phyloP scores from a whole-genome alignment of 2,888 invertebrate genomes.

The Chironomus tentans region DNA sequence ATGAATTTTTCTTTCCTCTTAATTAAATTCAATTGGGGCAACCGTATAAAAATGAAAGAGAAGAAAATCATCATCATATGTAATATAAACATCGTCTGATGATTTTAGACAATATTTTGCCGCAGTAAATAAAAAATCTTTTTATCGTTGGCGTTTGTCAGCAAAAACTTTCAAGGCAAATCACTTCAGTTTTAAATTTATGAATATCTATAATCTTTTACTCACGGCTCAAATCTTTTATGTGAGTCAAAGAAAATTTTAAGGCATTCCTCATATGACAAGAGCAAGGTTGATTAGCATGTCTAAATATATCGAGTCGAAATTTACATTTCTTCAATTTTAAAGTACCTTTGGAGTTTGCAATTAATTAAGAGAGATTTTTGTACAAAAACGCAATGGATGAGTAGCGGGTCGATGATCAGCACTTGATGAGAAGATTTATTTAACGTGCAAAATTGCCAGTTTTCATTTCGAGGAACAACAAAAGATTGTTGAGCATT shows the following conservation, averaged over 20 bases:
- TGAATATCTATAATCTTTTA: not conserved
- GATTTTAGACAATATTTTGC: too few species aligned
- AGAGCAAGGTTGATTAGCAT: not conserved
- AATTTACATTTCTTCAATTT: not conserved
- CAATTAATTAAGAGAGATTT: not conserved
- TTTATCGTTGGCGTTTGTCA: not conserved
- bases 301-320: too few species aligned
- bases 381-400: too few species aligned
- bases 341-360: not conserved
- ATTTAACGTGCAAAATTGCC: not conserved
- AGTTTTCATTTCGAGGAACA: not conserved
- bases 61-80: not conserved
- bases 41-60: not conserved
- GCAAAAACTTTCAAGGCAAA: conserved; percentile 2
- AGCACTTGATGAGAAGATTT: not conserved
- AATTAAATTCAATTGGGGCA: conserved; percentile 22
- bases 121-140: not conserved
- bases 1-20: not conserved
- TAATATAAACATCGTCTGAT: not conserved
- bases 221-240: not conserved
- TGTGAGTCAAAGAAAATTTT: not conserved
- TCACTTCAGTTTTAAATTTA: not conserved
- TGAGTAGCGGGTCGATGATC: not conserved
- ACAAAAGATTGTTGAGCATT: not conserved
- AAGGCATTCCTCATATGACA: not conserved